Evolutionary conservation across 30 jellyfish, hydroid and myxozoan species (phyloP), one percentile per base, ranked within the genome.

Genomic region (Turritopsis dohrnii): DNA sequence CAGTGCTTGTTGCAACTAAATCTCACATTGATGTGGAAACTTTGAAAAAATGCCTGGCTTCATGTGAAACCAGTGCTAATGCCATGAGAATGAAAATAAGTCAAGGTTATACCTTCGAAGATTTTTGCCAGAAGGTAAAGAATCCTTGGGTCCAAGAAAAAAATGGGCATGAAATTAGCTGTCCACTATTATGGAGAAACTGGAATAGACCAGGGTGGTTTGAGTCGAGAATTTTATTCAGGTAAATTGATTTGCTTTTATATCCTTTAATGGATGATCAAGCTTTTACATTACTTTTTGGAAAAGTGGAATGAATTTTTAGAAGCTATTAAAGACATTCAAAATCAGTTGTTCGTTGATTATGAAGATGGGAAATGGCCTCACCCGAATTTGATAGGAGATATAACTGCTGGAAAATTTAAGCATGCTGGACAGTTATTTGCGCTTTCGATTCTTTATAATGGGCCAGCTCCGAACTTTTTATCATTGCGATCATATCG

Each of bases 181-280:
- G 79, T 75, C n/a, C 66, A n/a, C 54, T 77, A 53, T 65, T 24
- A 52, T 29, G 88, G 88, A 29, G 88, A 85, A 52, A 72, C 76
- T 25, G 92, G 92, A 41, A 85, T 85, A 75, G 92, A 76, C 88
- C 23, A 80, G 53, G 92, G 92, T 65, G 92, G 92, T 18, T 83
- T 85, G 23, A 75, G 83, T 27, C 83, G 88, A 28, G 92, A 85
- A 81, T 85, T 85, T 60, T 74, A 75, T 69, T 54, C 92, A 75
- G 76, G 92, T 75, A 85, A 72, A 79, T 28, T 66, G 72, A 26
- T 65, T 22, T 21, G 60, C 27, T 29, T 20, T 28, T 52, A 77
- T 28, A 21, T 24, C 65, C 7, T 74, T 52, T 74, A 21, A 24
- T 21, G 52, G 60, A 41, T 28, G 83, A 74, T 74, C 23, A 28